Conservation (phyloP, 2,113 vertebrate species). For the Oostethus manadensis region DNA sequence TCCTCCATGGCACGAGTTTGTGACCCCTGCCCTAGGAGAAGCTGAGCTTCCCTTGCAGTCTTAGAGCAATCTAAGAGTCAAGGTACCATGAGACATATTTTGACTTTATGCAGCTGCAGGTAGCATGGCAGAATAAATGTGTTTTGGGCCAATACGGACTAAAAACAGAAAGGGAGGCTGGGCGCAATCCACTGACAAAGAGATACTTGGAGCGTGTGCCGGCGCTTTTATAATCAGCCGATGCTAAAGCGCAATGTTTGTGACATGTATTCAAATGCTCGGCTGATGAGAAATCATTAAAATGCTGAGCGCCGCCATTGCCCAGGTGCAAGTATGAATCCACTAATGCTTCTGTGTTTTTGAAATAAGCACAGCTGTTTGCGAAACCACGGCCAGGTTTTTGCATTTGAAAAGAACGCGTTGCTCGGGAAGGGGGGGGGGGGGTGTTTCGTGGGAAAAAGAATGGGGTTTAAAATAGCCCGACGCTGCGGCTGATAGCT, state of each 20-base stretch:
- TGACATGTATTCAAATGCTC: conserved; percentile 6
- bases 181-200: not conserved
- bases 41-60: too few relatives aligned
- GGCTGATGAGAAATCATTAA: not conserved
- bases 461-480: conserved; percentile 3
- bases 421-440: not conserved
- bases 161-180: not conserved
- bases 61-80: too few relatives aligned
- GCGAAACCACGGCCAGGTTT: not conserved
- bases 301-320: conserved; percentile 6
- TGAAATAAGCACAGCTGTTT: conserved; percentile 4
- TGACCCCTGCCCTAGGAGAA: too few relatives aligned
- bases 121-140: not conserved
- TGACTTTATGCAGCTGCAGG: not conserved
- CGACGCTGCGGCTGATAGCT: not conserved
- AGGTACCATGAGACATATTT: not conserved
- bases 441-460: not conserved
- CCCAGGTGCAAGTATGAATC: conserved; percentile 6
- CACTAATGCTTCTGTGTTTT: not conserved
- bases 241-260: not conserved
- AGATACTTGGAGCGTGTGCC: conserved; percentile 2
- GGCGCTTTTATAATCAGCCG: not conserved
- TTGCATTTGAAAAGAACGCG: not conserved
- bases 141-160: not conserved
- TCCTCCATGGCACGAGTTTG: too few relatives aligned